These are phyloP conservation scores for Poeciliopsis prolifica DNA, from an alignment of 2,113 vertebrate species.

Conservation along the genomic window DNA sequence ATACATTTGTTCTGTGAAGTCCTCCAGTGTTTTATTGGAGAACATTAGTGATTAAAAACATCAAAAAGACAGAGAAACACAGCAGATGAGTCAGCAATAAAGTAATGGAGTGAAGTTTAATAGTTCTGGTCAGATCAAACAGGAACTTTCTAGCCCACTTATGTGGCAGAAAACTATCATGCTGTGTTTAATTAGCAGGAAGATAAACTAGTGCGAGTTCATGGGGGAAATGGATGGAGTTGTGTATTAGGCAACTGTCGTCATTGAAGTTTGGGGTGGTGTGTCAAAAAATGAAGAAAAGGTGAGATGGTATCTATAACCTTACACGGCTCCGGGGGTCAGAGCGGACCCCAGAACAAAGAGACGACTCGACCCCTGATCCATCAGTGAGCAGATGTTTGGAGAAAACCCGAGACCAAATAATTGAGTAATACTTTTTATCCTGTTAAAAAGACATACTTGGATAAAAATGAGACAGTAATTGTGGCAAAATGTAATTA, in stretches of 20 bases:
- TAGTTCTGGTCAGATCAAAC: too few species aligned
- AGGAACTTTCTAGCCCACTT: too few species aligned
- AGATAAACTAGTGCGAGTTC: background rate
- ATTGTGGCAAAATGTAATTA: conserved; percentile 73
- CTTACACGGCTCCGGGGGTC: background rate
- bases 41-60: too few species aligned
- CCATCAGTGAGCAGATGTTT: conserved; percentile 72
- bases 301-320: too few species aligned
- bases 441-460: conserved; percentile 70
- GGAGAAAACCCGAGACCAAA: conserved; percentile 52
- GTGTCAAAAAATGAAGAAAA: too few species aligned
- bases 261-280: too few species aligned
- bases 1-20: background rate
- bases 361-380: conserved; percentile 21
- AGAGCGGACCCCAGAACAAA: conserved; percentile 30
- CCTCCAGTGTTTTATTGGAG: background rate
- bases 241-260: background rate
- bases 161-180: too few species aligned
- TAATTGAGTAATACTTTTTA: conserved; percentile 77
- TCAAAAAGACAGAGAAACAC: too few species aligned
- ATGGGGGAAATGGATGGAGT: background rate
- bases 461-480: conserved; percentile 72
- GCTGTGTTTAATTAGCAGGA: background rate
- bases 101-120: background rate
- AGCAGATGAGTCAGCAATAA: background rate